A percentile compares a stretch with the other conserved stretches of the same genome.
These are phyloP conservation scores for Pyrrhia umbra DNA, from an alignment of 2,888 invertebrate genomes.

Conservation along the genomic window DNA sequence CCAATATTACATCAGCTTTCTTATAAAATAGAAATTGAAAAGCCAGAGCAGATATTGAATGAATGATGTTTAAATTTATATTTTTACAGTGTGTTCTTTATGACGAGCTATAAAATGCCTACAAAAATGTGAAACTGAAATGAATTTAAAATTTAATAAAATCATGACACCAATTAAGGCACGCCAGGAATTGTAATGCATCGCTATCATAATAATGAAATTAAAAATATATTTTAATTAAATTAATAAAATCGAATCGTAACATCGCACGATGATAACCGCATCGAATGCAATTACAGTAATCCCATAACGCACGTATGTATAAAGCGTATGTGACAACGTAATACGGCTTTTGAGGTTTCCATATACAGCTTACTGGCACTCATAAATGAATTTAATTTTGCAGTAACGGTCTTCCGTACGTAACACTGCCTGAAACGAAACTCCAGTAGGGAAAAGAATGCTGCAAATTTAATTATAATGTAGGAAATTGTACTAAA, in stretches of 20 bases:
- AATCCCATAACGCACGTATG: slow-evolving; percentile 65
- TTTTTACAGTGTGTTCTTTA: not conserved
- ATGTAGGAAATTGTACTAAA: slow-evolving; percentile 30
- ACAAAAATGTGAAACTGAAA: slow-evolving; percentile 13
- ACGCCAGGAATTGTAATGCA: slow-evolving; percentile 31
- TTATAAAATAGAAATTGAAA: slow-evolving; percentile 1
- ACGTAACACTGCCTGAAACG: slow-evolving; percentile 47
- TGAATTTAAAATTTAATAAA: slow-evolving; percentile 28
- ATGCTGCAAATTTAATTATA: slow-evolving; percentile 47
- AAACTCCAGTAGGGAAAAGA: slow-evolving; percentile 37
- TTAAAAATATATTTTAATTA: slow-evolving; percentile 59
- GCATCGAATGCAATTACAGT: slow-evolving; percentile 78
- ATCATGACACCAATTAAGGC: slow-evolving; percentile 28
- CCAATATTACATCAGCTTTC: slow-evolving; percentile 26
- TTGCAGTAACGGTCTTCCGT: slow-evolving; percentile 63
- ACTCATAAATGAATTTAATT: slow-evolving; percentile 71
- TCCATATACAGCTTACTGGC: slow-evolving; percentile 64
- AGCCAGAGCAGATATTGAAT: not conserved
- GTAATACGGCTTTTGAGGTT: slow-evolving; percentile 74
- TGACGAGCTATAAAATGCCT: not conserved
- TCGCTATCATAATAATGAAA: slow-evolving; percentile 45
- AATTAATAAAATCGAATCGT: slow-evolving; percentile 61
- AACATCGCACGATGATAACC: slow-evolving; percentile 64
- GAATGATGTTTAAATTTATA: slow-evolving; percentile 10
- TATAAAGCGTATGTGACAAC: slow-evolving; percentile 63